Conservation (phyloP, 2,113 vertebrate genomes). For the Perca fluviatilis region DNA sequence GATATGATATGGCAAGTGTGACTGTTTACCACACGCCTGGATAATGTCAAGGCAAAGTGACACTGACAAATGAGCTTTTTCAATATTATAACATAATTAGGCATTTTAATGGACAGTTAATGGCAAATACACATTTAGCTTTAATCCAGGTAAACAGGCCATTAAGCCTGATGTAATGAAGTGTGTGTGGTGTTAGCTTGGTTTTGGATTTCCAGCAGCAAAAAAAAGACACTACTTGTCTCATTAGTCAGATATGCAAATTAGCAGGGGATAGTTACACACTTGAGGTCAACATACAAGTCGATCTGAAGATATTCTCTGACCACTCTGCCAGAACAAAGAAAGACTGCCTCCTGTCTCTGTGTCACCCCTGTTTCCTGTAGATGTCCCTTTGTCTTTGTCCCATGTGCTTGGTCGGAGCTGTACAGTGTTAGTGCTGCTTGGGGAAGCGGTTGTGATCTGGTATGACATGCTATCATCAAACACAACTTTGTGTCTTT, state of each 20-base stretch:
- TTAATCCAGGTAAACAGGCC: conserved; percentile 23
- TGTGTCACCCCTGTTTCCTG: background rate
- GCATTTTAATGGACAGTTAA: conserved; percentile 14
- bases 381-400: conserved; percentile 7
- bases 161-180: conserved; percentile 11
- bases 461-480: conserved; percentile 41
- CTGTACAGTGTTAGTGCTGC: conserved; percentile 17
- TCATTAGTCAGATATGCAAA: conserved; percentile 7
- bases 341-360: conserved; percentile 1
- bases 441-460: conserved; percentile 36
- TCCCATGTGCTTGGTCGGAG: background rate
- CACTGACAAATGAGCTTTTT: conserved; percentile 16
- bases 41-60: conserved; percentile 26
- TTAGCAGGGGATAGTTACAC: background rate
- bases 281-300: background rate
- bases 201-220: conserved; percentile 8
- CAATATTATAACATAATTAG: conserved; percentile 14
- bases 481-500: conserved; percentile 46
- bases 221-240: conserved; percentile 18
- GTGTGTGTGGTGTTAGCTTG: conserved; percentile 11
- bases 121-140: background rate
- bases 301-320: conserved; percentile 8
- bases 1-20: background rate
- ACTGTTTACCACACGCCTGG: conserved; percentile 4
- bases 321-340: conserved; percentile 3